Conservation (phyloP, 2,797 vertebrate species). For the Setipinna tenuifilis region DNA sequence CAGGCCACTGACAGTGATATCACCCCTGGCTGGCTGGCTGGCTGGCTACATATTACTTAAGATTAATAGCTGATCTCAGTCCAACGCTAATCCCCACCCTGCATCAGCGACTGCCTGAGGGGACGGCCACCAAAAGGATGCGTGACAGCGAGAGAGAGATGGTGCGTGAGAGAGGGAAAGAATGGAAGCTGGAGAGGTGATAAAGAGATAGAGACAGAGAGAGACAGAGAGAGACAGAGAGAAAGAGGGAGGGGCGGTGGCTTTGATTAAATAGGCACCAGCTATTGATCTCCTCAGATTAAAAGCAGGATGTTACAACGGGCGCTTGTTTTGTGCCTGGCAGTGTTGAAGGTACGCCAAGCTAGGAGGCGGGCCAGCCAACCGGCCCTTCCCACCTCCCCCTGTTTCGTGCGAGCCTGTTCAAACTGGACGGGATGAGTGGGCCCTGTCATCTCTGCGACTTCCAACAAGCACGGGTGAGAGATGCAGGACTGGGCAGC, state of each 20-base stretch:
- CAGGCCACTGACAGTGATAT: constrained; percentile 58
- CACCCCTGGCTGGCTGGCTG: constrained; percentile 56
- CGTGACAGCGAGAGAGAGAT: neutral
- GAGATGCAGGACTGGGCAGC: neutral
- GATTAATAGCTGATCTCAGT: constrained; percentile 60
- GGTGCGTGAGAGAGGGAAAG: neutral
- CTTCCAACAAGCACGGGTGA: neutral
- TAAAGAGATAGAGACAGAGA: too few relatives aligned
- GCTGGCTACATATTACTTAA: constrained; percentile 60
- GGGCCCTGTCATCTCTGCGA: constrained; percentile 26
- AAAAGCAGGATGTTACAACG: constrained; percentile 61
- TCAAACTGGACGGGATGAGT: constrained; percentile 31
- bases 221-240: constrained; percentile 51
- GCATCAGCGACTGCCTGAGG: constrained; percentile 46
- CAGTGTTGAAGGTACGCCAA: constrained; percentile 26
- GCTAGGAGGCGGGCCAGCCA: constrained; percentile 41
- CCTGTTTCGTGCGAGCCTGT: neutral
- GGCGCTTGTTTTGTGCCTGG: constrained; percentile 55
- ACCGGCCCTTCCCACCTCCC: constrained; percentile 1
- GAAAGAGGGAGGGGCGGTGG: constrained; percentile 35
- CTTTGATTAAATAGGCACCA: constrained; percentile 58
- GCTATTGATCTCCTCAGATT: constrained; percentile 64
- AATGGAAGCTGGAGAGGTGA: neutral
- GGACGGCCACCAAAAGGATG: constrained; percentile 55
- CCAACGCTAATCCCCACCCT: neutral